A percentile compares a stretch with the other conserved stretches of the same genome.
Conservation (phyloP, 1,140 invertebrate genomes). For the Drosophila dunni region DNA sequence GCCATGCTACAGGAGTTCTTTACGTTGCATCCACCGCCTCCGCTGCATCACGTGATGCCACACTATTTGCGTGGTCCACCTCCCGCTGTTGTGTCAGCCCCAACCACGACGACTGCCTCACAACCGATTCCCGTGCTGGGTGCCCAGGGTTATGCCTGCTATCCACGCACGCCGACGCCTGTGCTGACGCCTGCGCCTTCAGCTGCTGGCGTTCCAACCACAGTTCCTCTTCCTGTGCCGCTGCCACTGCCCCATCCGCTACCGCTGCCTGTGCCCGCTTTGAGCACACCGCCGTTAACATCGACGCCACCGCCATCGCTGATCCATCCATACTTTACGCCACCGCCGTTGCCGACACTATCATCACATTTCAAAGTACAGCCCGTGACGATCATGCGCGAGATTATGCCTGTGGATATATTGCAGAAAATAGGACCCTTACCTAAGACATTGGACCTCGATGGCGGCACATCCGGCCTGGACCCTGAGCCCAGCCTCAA, state of each 20-base stretch:
- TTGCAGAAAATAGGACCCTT: slow-evolving; percentile 64
- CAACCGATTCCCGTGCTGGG: slow-evolving; percentile 48
- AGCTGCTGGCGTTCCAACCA: slow-evolving; percentile 2
- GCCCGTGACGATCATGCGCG: slow-evolving; percentile 55
- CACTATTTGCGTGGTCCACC: slow-evolving; percentile 32
- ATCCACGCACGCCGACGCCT: slow-evolving; percentile 5
- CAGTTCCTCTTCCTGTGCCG: slow-evolving; percentile 16
- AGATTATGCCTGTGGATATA: slow-evolving; percentile 74
- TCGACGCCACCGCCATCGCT: slow-evolving; percentile 26
- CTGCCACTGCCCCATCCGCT: slow-evolving; percentile 3
- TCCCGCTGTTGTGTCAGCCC: slow-evolving; percentile 32
- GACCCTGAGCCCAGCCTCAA: slow-evolving; percentile 27
- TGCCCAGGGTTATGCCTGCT: slow-evolving; percentile 28
- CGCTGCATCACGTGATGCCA: slow-evolving; percentile 31
- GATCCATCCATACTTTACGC: slow-evolving; percentile 48
- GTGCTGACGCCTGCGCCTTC: neutral
- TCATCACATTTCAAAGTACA: slow-evolving; percentile 53
- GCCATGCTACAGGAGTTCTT: slow-evolving; percentile 67
- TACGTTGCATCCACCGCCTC: slow-evolving; percentile 65
- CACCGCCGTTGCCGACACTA: slow-evolving; percentile 59
- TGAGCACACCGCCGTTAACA: slow-evolving; percentile 32
- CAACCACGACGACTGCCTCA: slow-evolving; percentile 10
- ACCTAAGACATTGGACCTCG: slow-evolving; percentile 67
- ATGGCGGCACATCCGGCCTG: slow-evolving; percentile 27
- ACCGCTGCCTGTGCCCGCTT: slow-evolving; percentile 27